Percentiles rank a stretch among this genome's conserved stretches.
Conservation (phyloP, 35 echinoderm and acorn worm genomes). For the Acanthaster planci region DNA sequence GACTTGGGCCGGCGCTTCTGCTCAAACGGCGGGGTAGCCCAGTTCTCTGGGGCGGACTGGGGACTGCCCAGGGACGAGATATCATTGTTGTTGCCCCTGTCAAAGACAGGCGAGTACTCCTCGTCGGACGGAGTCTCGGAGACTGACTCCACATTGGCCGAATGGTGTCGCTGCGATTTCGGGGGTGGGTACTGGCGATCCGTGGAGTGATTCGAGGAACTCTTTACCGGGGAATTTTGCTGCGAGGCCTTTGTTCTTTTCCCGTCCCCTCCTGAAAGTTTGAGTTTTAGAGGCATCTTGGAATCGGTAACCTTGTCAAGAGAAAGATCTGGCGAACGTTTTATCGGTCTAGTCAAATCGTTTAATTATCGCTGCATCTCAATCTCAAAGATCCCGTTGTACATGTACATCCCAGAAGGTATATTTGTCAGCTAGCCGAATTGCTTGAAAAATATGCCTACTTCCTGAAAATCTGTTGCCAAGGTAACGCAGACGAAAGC, state of each 20-base stretch:
- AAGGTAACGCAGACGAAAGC: too few relatives aligned
- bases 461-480: too few relatives aligned
- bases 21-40: background rate
- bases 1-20: constrained; percentile 17
- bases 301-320: too few relatives aligned
- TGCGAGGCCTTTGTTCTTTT: background rate
- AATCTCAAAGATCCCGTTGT: too few relatives aligned
- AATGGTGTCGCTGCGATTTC: background rate
- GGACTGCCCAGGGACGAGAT: background rate
- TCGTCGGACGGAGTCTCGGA: background rate
- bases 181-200: background rate
- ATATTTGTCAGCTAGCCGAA: too few relatives aligned
- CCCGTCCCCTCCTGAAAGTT: background rate
- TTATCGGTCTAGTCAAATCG: too few relatives aligned
- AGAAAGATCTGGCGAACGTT: too few relatives aligned
- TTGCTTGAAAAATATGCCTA: too few relatives aligned
- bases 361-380: too few relatives aligned
- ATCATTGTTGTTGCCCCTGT: background rate
- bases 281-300: constrained; percentile 14
- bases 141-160: background rate
- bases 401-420: too few relatives aligned
- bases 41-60: constrained; percentile 11
- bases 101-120: background rate
- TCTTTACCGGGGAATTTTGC: background rate
- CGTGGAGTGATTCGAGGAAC: background rate